A percentile compares a stretch with the other conserved stretches of the same genome.
Evolutionary conservation across 1,140 invertebrate genomes (phyloP).

Genomic region (Lineus longissimus): DNA sequence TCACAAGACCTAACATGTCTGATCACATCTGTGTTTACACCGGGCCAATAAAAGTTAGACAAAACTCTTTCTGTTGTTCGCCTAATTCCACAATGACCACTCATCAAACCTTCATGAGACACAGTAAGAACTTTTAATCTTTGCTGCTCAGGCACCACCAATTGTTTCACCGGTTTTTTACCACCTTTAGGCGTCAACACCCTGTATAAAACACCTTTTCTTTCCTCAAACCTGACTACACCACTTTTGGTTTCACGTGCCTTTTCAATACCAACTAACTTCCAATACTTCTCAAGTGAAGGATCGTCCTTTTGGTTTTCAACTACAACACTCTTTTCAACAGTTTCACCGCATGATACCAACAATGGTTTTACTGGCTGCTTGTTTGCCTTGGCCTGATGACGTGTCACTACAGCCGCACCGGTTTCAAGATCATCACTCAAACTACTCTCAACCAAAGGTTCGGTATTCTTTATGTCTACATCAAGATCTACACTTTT

Average conservation of each 20-base stretch:
- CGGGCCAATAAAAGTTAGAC: constrained; percentile 25
- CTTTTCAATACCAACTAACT: background rate
- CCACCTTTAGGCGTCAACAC: background rate
- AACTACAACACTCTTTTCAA: too few relatives aligned
- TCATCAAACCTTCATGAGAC: constrained; percentile 20
- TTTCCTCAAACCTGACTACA: background rate
- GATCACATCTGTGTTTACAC: constrained; percentile 14
- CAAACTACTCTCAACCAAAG: too few relatives aligned
- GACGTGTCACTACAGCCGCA: background rate
- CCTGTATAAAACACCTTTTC: background rate
- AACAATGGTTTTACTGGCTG: background rate
- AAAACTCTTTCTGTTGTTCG: constrained; percentile 13
- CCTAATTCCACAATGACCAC: constrained; percentile 17
- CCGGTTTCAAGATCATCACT: too few relatives aligned
- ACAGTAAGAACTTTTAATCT: constrained; percentile 12
- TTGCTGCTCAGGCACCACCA: background rate
- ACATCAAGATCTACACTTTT: too few relatives aligned
- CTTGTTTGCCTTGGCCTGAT: background rate
- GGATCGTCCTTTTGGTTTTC: too few relatives aligned
- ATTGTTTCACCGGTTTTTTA: background rate
- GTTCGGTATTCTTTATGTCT: too few relatives aligned
- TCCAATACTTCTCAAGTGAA: background rate
- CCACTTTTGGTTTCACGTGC: too few relatives aligned
- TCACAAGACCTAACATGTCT: constrained; percentile 25
- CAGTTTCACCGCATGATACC: background rate